phyloP scores from a whole-genome alignment of 2,888 invertebrate species.

The Dynastes maya region DNA sequence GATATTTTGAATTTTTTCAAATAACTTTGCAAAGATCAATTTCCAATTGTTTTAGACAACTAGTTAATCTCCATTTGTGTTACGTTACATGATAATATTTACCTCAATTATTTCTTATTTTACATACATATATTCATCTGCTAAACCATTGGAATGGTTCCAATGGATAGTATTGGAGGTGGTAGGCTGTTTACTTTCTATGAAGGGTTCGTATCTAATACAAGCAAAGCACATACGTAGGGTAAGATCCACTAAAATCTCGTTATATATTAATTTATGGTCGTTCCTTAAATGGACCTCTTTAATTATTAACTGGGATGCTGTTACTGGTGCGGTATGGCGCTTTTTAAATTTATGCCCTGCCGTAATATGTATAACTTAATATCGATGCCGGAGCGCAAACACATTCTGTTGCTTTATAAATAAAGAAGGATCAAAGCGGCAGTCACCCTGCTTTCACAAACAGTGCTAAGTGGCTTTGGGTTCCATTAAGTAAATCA shows the following conservation, averaged over 20 bases:
- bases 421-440: slow-evolving; percentile 64
- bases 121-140: neutral
- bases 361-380: slow-evolving; percentile 58
- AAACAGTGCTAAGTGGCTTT: slow-evolving; percentile 61
- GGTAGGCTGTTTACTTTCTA: neutral
- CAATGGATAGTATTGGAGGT: too few relatives aligned
- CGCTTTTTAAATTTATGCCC: slow-evolving; percentile 60
- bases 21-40: too few relatives aligned
- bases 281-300: slow-evolving; percentile 54
- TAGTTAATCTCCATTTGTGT: too few relatives aligned
- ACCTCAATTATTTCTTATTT: neutral
- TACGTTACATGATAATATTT: too few relatives aligned
- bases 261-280: slow-evolving; percentile 49
- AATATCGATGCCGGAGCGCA: slow-evolving; percentile 58
- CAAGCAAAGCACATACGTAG: neutral
- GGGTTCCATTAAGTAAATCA: slow-evolving; percentile 63
- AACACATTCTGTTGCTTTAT: slow-evolving; percentile 62
- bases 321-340: slow-evolving; percentile 53
- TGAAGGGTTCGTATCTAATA: neutral
- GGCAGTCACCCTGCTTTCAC: slow-evolving; percentile 57
- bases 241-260: slow-evolving; percentile 44
- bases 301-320: slow-evolving; percentile 59
- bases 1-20: too few relatives aligned
- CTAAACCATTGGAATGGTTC: too few relatives aligned
- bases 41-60: too few relatives aligned